Percentiles rank a stretch among this genome's conserved stretches.
These are phyloP conservation scores for Lithosia quadra DNA, from an alignment of 2,888 invertebrate species.

Conservation along the genomic window DNA sequence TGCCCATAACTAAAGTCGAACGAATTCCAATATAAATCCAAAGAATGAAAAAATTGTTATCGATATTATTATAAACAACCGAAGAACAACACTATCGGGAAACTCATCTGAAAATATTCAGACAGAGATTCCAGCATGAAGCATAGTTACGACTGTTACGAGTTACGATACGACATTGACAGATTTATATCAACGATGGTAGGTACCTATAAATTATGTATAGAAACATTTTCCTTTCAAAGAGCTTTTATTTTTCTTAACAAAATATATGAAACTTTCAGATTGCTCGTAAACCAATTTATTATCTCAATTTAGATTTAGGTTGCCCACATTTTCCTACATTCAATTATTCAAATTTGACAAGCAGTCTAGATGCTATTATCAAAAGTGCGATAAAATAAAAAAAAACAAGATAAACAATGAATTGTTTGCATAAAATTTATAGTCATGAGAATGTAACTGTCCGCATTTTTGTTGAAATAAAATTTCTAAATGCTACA, in stretches of 20 bases:
- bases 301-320: not conserved
- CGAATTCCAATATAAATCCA: too few species aligned
- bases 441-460: not conserved
- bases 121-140: not conserved
- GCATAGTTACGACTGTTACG: too few species aligned
- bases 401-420: not conserved
- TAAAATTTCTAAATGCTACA: conserved; percentile 36
- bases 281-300: not conserved
- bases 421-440: not conserved
- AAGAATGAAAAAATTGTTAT: too few species aligned
- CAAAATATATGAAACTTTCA: not conserved
- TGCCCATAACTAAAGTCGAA: too few species aligned
- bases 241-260: conserved; percentile 1
- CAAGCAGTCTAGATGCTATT: not conserved
- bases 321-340: not conserved
- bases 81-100: not conserved
- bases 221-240: not conserved
- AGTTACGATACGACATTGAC: not conserved
- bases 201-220: not conserved
- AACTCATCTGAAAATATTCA: not conserved
- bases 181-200: not conserved
- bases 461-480: conserved; percentile 24
- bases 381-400: not conserved
- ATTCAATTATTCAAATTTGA: conserved; percentile 1
- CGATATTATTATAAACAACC: too few species aligned